Percentiles rank a stretch among this genome's conserved stretches.
These are phyloP conservation scores for Cetoscarus ocellatus DNA, from an alignment of 2,797 vertebrate genomes.

Conservation along the genomic window DNA sequence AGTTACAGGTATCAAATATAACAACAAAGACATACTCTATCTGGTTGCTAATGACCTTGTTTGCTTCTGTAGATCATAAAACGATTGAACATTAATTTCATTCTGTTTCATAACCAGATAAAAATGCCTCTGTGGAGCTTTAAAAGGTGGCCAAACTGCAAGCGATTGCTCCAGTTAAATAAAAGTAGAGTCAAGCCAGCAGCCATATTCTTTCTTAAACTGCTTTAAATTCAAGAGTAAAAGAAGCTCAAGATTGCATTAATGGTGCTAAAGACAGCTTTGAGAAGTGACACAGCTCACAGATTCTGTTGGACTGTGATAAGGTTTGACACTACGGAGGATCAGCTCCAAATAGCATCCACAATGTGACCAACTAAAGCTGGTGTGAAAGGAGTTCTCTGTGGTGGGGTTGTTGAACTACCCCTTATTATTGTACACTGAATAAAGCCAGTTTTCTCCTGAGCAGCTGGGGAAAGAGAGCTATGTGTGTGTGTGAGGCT, in stretches of 20 bases:
- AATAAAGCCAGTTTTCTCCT: constrained; percentile 36
- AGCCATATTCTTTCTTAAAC: constrained; percentile 1
- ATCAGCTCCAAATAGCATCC: constrained; percentile 22
- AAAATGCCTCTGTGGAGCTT: too few species aligned
- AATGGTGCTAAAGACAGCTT: not conserved
- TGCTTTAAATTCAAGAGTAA: constrained; percentile 5
- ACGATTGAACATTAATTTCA: too few species aligned
- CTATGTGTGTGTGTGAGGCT: constrained; percentile 10
- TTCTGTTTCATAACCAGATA: too few species aligned
- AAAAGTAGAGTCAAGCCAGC: not conserved
- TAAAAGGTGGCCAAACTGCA: not conserved
- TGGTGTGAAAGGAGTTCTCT: constrained; percentile 32
- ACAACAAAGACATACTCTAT: too few species aligned
- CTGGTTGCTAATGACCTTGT: too few species aligned
- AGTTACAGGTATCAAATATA: too few species aligned
- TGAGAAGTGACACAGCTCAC: constrained; percentile 27
- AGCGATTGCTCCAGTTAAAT: not conserved
- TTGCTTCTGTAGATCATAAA: too few species aligned
- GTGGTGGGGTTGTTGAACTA: constrained; percentile 16
- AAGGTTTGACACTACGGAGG: constrained; percentile 21
- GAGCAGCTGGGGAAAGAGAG: constrained; percentile 18
- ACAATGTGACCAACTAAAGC: constrained; percentile 19
- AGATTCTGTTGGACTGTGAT: constrained; percentile 18
- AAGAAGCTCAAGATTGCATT: constrained; percentile 1
- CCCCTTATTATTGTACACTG: constrained; percentile 24